Evolutionary conservation across 30 jellyfish, hydroid and myxozoan species (phyloP), one percentile per base, ranked within the genome.

Genomic region (Hydractinia echinata): DNA sequence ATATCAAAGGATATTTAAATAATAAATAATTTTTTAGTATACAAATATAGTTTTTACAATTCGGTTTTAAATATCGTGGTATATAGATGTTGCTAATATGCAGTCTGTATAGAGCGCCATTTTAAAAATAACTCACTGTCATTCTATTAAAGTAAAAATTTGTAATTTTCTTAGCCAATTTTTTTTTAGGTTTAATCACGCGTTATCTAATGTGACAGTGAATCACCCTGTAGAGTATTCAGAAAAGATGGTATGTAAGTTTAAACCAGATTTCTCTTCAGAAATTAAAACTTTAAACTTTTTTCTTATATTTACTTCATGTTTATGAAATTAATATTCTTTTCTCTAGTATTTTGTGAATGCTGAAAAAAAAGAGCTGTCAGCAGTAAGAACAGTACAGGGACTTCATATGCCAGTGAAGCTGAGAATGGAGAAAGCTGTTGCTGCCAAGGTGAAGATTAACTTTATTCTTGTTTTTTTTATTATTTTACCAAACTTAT

Each of bases 401-500:
- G 97, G 97, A 1, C 61, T 89, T n/a, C 97, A 89, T 70, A 89
- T 89, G 97, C 89, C 97, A 58, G 81, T 89, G 97, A 85, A 84
- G 79, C 84, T 89, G 10, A 91, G 82, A 79, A 84, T 89, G 92
- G 97, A 89, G 66, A 53, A 95, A 61, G 71, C 93, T 61, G 69
- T 86, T 18, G 85, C 87, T 49, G 81, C 97, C 5, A 82, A 83
- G 83, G 97, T 89, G 69, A 39, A n/a, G 82, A 51, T 30, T 30
- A 0, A 1, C 44, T 30, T 30, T 0, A 81, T 39, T 72, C 10
- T 72, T 72, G 10, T 0, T 19, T 11, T 11, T 15, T 20, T 68
- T 68, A 11, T 68, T 20, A 68, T 68, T 2, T 30, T 60, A 14
- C n/a, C n/a, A 16, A 60, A 16, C 70, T 13, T 13, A 60, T 13